Percentiles rank a stretch among this genome's conserved stretches.
Evolutionary conservation across 2,888 invertebrate genomes (phyloP).

Genomic region (Gisinianus flammeolus): DNA sequence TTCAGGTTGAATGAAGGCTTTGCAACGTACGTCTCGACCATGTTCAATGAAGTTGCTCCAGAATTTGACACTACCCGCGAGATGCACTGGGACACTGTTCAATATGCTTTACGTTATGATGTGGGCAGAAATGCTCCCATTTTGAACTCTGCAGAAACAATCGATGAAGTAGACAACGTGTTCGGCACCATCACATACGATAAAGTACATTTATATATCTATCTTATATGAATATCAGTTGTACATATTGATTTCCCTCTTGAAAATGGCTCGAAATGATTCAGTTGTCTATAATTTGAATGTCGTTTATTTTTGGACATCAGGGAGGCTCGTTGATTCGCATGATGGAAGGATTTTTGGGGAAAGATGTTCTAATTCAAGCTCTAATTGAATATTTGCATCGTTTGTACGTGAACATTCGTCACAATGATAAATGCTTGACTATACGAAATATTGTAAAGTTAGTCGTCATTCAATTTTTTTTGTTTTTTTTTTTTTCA

Average conservation of each 20-base stretch:
- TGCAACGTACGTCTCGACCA: conserved; percentile 45
- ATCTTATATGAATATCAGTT: no score
- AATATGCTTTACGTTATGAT: conserved; percentile 34
- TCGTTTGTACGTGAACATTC: neutral
- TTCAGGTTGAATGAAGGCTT: conserved; percentile 52
- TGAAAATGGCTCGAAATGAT: no score
- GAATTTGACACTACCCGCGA: conserved; percentile 10
- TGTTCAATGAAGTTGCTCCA: neutral
- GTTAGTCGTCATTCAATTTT: no score
- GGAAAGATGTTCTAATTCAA: conserved; percentile 28
- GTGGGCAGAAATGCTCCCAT: conserved; percentile 24
- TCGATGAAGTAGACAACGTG: conserved; percentile 59
- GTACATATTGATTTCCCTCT: no score
- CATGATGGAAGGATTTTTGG: conserved; percentile 28
- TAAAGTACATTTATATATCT: no score
- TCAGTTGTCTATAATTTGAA: no score
- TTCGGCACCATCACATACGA: conserved; percentile 26
- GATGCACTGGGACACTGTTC: conserved; percentile 23
- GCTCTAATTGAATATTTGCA: neutral
- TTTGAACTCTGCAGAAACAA: conserved; percentile 2
- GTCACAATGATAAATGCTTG: no score
- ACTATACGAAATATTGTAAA: no score
- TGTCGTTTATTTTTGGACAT: conserved; percentile 62
- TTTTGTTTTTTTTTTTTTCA: no score
- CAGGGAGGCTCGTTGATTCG: conserved; percentile 65